Percentiles rank a stretch among this genome's conserved stretches.
Evolutionary conservation across 1,140 invertebrate species (phyloP).

Genomic region (Bombus waltoni): DNA sequence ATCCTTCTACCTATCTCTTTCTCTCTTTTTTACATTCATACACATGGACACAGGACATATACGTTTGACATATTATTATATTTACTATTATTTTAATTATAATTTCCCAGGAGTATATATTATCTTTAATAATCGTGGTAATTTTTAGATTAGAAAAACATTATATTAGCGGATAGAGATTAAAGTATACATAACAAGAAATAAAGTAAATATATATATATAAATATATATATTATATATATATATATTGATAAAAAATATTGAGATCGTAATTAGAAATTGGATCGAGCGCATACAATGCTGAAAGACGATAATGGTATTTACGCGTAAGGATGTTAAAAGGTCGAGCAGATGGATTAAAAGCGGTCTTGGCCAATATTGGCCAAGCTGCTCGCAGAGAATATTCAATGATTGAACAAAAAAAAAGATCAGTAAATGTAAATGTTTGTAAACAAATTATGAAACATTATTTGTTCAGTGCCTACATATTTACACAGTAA

Average conservation of each 20-base stretch:
- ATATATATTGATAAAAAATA: conserved; percentile 78
- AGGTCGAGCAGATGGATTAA: conserved; percentile 62
- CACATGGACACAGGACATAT: conserved; percentile 59
- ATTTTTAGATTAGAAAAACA: conserved; percentile 79
- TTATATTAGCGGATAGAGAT: conserved; percentile 80
- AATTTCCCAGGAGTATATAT: conserved; percentile 73
- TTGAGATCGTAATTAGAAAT: conserved; percentile 79
- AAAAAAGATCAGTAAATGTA: conserved; percentile 80
- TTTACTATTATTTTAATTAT: conserved; percentile 73
- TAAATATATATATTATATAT: conserved; percentile 56
- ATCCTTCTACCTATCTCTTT: conserved; percentile 51
- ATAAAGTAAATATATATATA: conserved; percentile 73
- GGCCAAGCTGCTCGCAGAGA: conserved; percentile 72
- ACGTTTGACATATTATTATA: conserved; percentile 67
- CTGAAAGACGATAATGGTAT: conserved; percentile 65
- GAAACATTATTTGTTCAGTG: conserved; percentile 83
- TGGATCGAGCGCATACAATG: conserved; percentile 76
- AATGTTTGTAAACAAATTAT: conserved; percentile 83
- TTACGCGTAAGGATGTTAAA: conserved; percentile 63
- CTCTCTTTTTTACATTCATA: conserved; percentile 42
- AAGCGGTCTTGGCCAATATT: conserved; percentile 61
- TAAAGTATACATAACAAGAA: conserved; percentile 78
- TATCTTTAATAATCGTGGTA: conserved; percentile 78
- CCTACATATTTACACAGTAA: conserved; percentile 83
- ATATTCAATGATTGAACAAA: conserved; percentile 78